Conservation (phyloP, 2,113 vertebrate genomes). For the Mastomys natalensis region DNA sequence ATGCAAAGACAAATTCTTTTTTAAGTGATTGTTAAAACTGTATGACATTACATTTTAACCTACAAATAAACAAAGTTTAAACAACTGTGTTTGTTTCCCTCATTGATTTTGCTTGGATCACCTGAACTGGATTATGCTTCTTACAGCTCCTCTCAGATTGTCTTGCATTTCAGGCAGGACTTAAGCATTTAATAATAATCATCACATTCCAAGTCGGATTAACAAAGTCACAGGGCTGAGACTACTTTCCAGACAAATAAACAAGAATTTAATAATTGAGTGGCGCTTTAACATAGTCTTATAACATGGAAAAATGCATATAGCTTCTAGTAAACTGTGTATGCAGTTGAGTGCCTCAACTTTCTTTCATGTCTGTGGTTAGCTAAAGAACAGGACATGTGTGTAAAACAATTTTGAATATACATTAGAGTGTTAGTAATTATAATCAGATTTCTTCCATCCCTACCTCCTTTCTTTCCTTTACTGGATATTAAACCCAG, state of each 20-base stretch:
- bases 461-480: background rate
- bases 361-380: background rate
- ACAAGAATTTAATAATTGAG: background rate
- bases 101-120: conserved; percentile 54
- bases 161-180: background rate
- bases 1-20: conserved; percentile 83
- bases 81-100: conserved; percentile 50
- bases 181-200: background rate
- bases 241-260: background rate
- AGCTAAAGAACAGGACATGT: background rate
- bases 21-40: conserved; percentile 85
- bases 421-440: background rate
- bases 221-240: background rate
- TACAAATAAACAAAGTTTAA: conserved; percentile 85
- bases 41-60: conserved; percentile 88
- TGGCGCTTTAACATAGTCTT: background rate
- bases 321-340: background rate
- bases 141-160: background rate
- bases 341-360: background rate
- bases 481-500: background rate
- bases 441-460: background rate
- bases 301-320: background rate
- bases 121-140: background rate
- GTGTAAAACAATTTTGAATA: background rate
- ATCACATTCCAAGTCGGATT: background rate